Evolutionary conservation across 1,140 invertebrate genomes (phyloP), one percentile per base, ranked within the genome.

Genomic region (Saxidomus purpurata): DNA sequence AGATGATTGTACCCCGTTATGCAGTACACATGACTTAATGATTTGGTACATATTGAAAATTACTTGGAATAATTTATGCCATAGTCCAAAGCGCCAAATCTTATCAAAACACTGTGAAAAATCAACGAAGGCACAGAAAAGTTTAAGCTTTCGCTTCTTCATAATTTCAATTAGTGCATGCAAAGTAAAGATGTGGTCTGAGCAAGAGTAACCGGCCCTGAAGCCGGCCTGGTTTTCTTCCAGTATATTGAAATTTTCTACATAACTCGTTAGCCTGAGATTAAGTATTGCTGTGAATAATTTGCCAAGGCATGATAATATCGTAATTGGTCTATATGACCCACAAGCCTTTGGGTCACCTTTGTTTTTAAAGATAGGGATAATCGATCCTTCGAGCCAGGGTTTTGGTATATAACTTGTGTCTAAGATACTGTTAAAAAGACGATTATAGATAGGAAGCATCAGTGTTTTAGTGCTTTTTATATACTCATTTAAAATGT

Each of bases 51-150:
- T 86, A 74, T 81, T 89, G 17, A 28, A 28, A n/a, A 91, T 89
- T 1, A 87, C 82, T 19, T 22, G 67, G 13, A 91, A 87, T 59
- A 71, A 36, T 81, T 86, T 91, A 17, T 77, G 61, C 76, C 82
- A 89, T 36, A 86, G 59, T 2, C 81, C 83, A 38, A 28, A 25
- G n/a, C 87, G 59, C 76, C 77, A 82, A 8, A 91, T 79, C 38
- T 43, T 82, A 49, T 91, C 87, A 80, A 91, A 91, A 13, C 83
- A 81, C 28, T 81, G 55, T 9, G 49, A 38, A 36, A 85, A 87
- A 90, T 91, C 90, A 4, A 91, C 77, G 52, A 90, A 91, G 17
- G 82, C 40, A 36, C 74, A 80, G 43, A 82, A 91, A 11, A 91
- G 52, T 77, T 67, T 90, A 55, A 43, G 43, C 67, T 86, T 86